Percentiles rank a stretch among this genome's conserved stretches.
phyloP scores from a whole-genome alignment of 2,113 vertebrate species.

The Cacatua alba region DNA sequence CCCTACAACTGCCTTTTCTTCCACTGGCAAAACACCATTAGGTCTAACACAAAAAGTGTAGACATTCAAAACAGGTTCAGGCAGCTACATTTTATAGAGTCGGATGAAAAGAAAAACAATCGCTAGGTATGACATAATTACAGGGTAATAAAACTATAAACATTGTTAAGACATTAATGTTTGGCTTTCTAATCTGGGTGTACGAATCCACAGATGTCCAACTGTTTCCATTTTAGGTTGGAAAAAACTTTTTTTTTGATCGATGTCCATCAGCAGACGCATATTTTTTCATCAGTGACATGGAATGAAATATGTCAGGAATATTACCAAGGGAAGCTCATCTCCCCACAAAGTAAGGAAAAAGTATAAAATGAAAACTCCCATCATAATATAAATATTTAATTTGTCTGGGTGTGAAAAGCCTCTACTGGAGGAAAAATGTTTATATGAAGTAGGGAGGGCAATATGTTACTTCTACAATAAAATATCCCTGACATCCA shows the following conservation, averaged over 20 bases:
- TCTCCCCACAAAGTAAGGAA: not conserved
- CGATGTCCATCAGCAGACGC: not conserved
- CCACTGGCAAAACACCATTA: slow-evolving; percentile 68
- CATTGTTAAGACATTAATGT: slow-evolving; percentile 69
- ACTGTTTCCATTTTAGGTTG: not conserved
- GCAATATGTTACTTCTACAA: not conserved
- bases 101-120: slow-evolving; percentile 74
- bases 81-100: slow-evolving; percentile 61
- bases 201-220: slow-evolving; percentile 7
- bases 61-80: slow-evolving; percentile 72
- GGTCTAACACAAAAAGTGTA: slow-evolving; percentile 41
- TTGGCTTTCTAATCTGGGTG: slow-evolving; percentile 39
- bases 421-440: not conserved
- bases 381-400: not conserved
- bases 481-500: not conserved
- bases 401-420: not conserved
- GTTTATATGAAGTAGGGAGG: not conserved
- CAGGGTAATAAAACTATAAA: slow-evolving; percentile 77
- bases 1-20: slow-evolving; percentile 27
- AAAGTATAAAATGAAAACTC: not conserved
- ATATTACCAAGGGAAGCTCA: not conserved
- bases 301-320: not conserved
- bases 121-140: slow-evolving; percentile 73
- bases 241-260: not conserved
- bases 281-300: not conserved